Base-by-base conservation (phyloP, 1,140 invertebrate genomes). In the Cecropterus lyciades region DNA sequence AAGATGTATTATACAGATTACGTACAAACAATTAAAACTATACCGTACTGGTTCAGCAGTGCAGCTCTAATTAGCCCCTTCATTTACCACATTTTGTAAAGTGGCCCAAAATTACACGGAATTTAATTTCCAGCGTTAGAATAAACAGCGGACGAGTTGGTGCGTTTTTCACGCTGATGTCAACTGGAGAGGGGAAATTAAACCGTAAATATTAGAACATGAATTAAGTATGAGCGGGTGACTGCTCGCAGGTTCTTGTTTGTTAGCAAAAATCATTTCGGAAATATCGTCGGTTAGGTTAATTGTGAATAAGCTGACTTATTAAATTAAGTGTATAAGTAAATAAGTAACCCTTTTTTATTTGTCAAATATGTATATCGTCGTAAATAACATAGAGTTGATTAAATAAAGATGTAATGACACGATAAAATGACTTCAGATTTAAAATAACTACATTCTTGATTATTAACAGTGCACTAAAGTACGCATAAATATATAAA, bases 121-220 rank as follows among this genome's bases (percentile, higher is more conserved):
- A 43, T 43, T 43, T 43, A 43, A 43, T 43, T 43, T 43, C 2
- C 40, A 43, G 40, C 11, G 37, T 43, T 43, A 8, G 42, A 42
- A 42, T 56, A 42, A 56, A 56, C 42, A 42, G 20, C 42, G 37
- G 53, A 56, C 11, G 16, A 27, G 15, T 56, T 56, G 20, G 53
- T 11, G 53, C 16, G 15, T 20, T 43, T 43, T 17, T 16, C 37
- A 20, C 16, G 53, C 53, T 15, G 53, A 3, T 33, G 52, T 33
- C 52, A 40, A 24, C 53, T 15, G 15, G 7, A 9, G 53, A 27
- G 51, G 59, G 72, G 72, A 78, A 75, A 78, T 78, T 72, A 78
- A 73, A 75, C 63, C 73, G 57, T 78, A 78, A 78, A 78, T 78
- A 75, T 72, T 69, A 75, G 70, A 78, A 78, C 40, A 77, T 73